Percentiles rank a stretch among this genome's conserved stretches.
Conservation (phyloP, 2,888 invertebrate species). For the Venusia cambrica region DNA sequence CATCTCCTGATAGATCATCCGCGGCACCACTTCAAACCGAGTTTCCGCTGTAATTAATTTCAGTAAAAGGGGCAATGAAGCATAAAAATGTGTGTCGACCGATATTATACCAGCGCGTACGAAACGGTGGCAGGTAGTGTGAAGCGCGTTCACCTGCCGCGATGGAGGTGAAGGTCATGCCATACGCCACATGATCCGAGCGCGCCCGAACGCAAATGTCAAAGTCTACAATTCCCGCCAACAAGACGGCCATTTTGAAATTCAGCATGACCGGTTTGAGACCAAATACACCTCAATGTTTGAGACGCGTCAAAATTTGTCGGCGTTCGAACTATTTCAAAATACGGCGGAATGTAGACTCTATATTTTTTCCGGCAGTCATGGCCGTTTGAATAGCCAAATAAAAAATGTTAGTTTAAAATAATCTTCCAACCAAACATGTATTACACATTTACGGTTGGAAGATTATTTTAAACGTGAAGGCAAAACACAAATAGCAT, state of each 20-base stretch:
- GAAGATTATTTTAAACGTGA: no score
- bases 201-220: conserved; percentile 58
- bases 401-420: no score
- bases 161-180: conserved; percentile 76
- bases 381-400: conserved; percentile 21
- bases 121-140: neutral
- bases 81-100: conserved; percentile 11
- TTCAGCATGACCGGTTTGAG: conserved; percentile 66
- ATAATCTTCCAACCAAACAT: no score
- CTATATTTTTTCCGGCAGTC: conserved; percentile 41
- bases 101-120: conserved; percentile 3
- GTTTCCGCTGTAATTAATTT: conserved; percentile 10
- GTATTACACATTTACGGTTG: no score
- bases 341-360: conserved; percentile 44
- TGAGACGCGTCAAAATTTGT: conserved; percentile 32
- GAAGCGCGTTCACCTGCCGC: conserved; percentile 62
- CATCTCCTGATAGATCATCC: conserved; percentile 2
- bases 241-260: conserved; percentile 66
- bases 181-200: conserved; percentile 53
- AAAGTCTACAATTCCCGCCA: conserved; percentile 51
- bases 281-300: no score
- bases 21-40: neutral
- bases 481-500: no score
- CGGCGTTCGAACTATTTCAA: conserved; percentile 15
- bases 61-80: conserved; percentile 12